These are phyloP conservation scores for Amphimedon queenslandica DNA, from an alignment of 37 sponge, comb jelly and placozoan genomes.

Conservation along the genomic window DNA sequence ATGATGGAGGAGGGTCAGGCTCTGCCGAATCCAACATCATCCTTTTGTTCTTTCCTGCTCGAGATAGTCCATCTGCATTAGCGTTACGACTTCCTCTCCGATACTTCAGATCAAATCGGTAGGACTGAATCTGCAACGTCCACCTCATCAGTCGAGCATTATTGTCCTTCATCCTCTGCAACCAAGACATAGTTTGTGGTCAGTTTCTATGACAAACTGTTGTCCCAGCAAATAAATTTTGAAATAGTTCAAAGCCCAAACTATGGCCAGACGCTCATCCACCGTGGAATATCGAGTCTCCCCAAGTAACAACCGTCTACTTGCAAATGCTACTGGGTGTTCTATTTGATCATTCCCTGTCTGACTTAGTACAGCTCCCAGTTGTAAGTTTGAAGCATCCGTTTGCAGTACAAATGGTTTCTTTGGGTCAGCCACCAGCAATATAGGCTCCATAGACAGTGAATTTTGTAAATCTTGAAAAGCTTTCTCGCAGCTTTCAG, in stretches of 20 bases:
- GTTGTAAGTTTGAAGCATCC: slow-evolving; percentile 20
- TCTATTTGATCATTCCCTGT: slow-evolving; percentile 6
- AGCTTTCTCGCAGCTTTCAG: slow-evolving; percentile 13
- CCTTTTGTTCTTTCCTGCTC: too few relatives aligned
- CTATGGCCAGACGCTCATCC: too few relatives aligned
- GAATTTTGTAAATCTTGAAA: slow-evolving; percentile 24
- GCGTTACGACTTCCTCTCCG: not conserved
- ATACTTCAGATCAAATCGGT: not conserved
- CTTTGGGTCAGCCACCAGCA: slow-evolving; percentile 27
- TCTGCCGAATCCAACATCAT: too few relatives aligned
- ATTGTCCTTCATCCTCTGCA: not conserved
- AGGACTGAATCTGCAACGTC: slow-evolving; percentile 8
- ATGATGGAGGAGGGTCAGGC: too few relatives aligned
- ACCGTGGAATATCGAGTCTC: slow-evolving; percentile 20
- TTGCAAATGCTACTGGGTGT: slow-evolving; percentile 60
- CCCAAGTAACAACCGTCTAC: slow-evolving; percentile 4
- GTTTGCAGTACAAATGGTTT: slow-evolving; percentile 35
- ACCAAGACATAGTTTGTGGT: slow-evolving; percentile 17
- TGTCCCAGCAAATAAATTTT: slow-evolving; percentile 32
- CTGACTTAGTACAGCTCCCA: slow-evolving; percentile 41
- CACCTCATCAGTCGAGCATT: not conserved
- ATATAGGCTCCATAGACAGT: slow-evolving; percentile 21
- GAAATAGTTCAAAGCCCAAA: too few relatives aligned
- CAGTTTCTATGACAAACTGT: slow-evolving; percentile 15
- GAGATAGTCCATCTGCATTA: too few relatives aligned